These are phyloP conservation scores for Rhamnusium bicolor DNA, from an alignment of 2,888 invertebrate genomes.

Conservation along the genomic window DNA sequence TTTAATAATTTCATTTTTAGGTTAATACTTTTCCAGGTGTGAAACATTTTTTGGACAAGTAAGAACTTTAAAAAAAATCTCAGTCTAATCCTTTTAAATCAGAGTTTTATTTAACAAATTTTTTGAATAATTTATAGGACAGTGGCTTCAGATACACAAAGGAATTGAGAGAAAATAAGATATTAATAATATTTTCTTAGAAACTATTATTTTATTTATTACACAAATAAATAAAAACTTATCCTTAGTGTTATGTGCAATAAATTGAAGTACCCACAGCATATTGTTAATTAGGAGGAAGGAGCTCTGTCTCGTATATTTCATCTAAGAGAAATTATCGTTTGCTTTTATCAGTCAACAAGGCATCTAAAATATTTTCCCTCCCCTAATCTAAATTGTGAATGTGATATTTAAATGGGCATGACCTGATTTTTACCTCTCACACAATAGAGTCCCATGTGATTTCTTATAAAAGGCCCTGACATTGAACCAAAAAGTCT, in stretches of 20 bases:
- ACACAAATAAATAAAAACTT: not conserved
- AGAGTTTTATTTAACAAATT: too few species aligned
- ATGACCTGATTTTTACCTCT: constrained; percentile 51
- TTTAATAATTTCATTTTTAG: too few species aligned
- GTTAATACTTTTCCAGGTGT: too few species aligned
- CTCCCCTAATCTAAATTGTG: constrained; percentile 36
- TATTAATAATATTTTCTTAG: not conserved
- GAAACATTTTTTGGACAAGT: too few species aligned
- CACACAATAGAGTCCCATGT: constrained; percentile 48
- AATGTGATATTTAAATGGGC: constrained; percentile 52
- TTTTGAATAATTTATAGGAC: too few species aligned
- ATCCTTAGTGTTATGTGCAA: too few species aligned
- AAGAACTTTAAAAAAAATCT: too few species aligned
- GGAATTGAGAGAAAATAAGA: too few species aligned
- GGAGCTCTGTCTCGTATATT: not conserved
- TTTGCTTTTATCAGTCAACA: constrained; percentile 46
- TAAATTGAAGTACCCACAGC: not conserved
- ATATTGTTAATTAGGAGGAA: not conserved
- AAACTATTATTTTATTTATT: not conserved
- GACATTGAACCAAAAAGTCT: constrained; percentile 57
- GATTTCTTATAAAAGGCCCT: constrained; percentile 48
- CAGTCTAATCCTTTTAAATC: too few species aligned
- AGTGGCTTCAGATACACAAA: too few species aligned
- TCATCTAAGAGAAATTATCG: not conserved
- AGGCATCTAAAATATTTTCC: constrained; percentile 44